Evolutionary conservation across 2,888 invertebrate species (phyloP).

Genomic region (Hylaea fasciaria): DNA sequence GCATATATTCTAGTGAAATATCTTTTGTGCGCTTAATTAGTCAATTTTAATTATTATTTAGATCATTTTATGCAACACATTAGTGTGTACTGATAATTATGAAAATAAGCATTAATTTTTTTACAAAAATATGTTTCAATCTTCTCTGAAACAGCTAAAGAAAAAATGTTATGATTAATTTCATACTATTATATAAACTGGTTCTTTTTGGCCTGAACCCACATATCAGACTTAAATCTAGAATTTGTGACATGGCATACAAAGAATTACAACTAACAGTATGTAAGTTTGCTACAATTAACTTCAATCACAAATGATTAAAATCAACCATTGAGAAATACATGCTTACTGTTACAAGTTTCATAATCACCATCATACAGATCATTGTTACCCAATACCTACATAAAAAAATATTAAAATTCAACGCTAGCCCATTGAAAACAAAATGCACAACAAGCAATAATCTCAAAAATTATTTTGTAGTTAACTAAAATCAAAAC

Average conservation of each 20-base stretch:
- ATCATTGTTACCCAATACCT: slow-evolving; percentile 28
- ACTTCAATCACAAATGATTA: neutral
- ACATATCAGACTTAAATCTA: too few species aligned
- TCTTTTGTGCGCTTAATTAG: slow-evolving; percentile 34
- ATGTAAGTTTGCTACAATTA: neutral
- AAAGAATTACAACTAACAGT: too few species aligned
- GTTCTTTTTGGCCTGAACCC: too few species aligned
- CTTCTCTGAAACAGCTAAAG: neutral
- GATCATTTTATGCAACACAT: slow-evolving; percentile 9
- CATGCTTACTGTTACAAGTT: slow-evolving; percentile 14
- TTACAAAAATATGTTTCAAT: neutral
- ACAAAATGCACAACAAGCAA: slow-evolving; percentile 35
- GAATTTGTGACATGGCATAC: too few species aligned
- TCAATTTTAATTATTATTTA: slow-evolving; percentile 5
- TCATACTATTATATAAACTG: too few species aligned
- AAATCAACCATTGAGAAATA: neutral
- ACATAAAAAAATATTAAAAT: slow-evolving; percentile 14
- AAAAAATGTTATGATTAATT: neutral
- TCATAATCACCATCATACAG: neutral
- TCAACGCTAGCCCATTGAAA: slow-evolving; percentile 17
- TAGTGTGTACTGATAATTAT: neutral
- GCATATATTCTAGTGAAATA: slow-evolving; percentile 9
- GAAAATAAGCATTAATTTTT: too few species aligned
- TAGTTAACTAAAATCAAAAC: slow-evolving; percentile 15
- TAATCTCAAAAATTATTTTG: slow-evolving; percentile 34